Evolutionary conservation across 2,113 vertebrate species (phyloP).

Genomic region (Pungitius pungitius): DNA sequence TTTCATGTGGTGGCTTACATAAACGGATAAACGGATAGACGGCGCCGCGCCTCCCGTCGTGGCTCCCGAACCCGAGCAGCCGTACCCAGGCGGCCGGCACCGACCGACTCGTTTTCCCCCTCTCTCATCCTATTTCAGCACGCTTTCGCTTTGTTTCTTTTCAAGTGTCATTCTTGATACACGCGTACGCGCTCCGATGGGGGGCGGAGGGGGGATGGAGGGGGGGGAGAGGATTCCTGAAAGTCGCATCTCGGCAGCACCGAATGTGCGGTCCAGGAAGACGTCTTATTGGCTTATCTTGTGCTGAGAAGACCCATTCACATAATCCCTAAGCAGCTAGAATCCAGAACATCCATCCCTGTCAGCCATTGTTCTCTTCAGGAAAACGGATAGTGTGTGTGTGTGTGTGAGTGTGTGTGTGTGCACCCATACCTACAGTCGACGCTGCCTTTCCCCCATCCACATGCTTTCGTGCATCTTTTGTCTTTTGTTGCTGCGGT

Average conservation of each 20-base stretch:
- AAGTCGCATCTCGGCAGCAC: conserved; percentile 56
- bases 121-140: not conserved
- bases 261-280: conserved; percentile 64
- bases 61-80: conserved; percentile 27
- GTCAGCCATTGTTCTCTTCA: conserved; percentile 68
- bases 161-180: conserved; percentile 47
- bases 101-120: not conserved
- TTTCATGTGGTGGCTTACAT: conserved; percentile 27
- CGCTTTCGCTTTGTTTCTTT: conserved; percentile 20
- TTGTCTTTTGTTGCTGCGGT: conserved; percentile 45
- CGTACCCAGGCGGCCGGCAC: not conserved
- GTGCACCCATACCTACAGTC: conserved; percentile 35
- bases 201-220: no score
- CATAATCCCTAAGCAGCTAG: conserved; percentile 70
- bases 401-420: conserved; percentile 10
- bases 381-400: conserved; percentile 34
- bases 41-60: conserved; percentile 12
- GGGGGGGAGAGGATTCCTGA: conserved; percentile 51
- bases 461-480: conserved; percentile 49
- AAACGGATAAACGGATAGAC: conserved; percentile 41
- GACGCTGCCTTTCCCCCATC: conserved; percentile 11
- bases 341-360: conserved; percentile 72
- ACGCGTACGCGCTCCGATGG: conserved; percentile 38
- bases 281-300: conserved; percentile 70
- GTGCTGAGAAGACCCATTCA: conserved; percentile 68